These are phyloP conservation scores for Conus betulinus DNA, from an alignment of 1,140 invertebrate genomes.

Conservation along the genomic window DNA sequence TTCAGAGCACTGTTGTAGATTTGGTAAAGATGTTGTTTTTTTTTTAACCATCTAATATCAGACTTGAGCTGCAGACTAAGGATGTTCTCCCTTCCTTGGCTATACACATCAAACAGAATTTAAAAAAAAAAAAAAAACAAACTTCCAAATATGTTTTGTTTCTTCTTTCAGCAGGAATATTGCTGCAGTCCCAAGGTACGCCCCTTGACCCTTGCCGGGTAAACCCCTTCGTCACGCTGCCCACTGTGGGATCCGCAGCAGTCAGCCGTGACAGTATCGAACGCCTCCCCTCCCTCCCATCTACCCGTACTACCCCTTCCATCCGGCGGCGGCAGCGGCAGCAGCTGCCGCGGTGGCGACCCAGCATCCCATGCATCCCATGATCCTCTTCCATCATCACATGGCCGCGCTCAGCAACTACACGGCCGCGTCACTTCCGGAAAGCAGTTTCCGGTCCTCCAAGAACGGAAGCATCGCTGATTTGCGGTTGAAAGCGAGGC, in stretches of 20 bases:
- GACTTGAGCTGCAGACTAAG: too few relatives aligned
- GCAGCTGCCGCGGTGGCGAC: slow-evolving; percentile 57
- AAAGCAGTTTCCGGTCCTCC: slow-evolving; percentile 74
- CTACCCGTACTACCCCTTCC: slow-evolving; percentile 59
- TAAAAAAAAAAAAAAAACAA: too few relatives aligned
- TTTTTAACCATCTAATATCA: too few relatives aligned
- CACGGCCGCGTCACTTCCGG: slow-evolving; percentile 64
- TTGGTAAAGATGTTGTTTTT: too few relatives aligned
- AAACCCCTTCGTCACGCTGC: slow-evolving; percentile 87
- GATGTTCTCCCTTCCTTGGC: too few relatives aligned
- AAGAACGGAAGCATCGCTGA: slow-evolving; percentile 93
- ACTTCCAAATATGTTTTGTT: not conserved
- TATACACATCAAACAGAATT: too few relatives aligned
- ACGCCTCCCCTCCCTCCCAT: slow-evolving; percentile 76
- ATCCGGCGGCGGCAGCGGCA: slow-evolving; percentile 57
- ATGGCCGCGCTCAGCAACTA: slow-evolving; percentile 68
- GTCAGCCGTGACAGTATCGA: slow-evolving; percentile 54
- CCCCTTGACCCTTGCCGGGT: slow-evolving; percentile 81
- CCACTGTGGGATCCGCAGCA: slow-evolving; percentile 54
- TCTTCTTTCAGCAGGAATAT: slow-evolving; percentile 56
- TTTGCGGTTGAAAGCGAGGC: slow-evolving; percentile 88
- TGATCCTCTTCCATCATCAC: slow-evolving; percentile 74
- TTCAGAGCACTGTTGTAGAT: too few relatives aligned
- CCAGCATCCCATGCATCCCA: slow-evolving; percentile 63
- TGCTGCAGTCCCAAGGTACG: slow-evolving; percentile 60